Evolutionary conservation across 2,888 invertebrate genomes (phyloP), one percentile per base, ranked within the genome.

Genomic region (Brachycybe producta): DNA sequence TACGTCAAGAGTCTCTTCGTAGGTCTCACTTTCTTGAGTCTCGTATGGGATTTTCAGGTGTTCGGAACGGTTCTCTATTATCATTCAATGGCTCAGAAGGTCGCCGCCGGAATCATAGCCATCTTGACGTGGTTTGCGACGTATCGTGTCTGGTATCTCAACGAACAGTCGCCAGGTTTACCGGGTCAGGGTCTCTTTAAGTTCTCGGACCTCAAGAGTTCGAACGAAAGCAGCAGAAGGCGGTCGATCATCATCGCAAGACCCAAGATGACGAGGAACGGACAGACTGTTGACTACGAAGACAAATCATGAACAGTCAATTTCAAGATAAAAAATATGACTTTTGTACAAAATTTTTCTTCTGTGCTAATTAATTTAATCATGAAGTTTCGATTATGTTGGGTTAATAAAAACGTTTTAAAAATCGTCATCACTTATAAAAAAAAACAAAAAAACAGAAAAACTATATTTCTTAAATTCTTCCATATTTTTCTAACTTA

Each of bases 1-100:
- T 82, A 82, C 63, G 80, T 94, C 19, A 77, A 88, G 62, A 74
- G 75, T 5, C 67, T 84, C 19, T 79, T 92, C 59, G 77, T 91
- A 59, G 72, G 74, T 0, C 81, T 91, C 69, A 81, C 91, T 1
- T 57, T 79, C 0, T 73, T 92, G 50, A 82, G 82, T 61, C 60
- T 92, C 24, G 65, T 92, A n/a, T 94, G 92, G 91, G 92, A 98
- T 69, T 75, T 91, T 3, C 94, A 95, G 91, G 71, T 98, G 41
- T 73, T 91, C 3, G 81, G 83, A 32, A 95, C 97, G 1, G 82
- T 90, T 66, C 65, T 97, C 5, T 98, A 95, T 67, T 95, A 92
- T 69, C 98, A 98, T 67, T 83, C 84, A 44, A 86, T 95, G 83
- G 78, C 90, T 24, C 94, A 98, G 65, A 97, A 98, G 66, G 80